Evolutionary conservation across 2,888 invertebrate species (phyloP), one percentile per base, ranked within the genome.

Genomic region (Hipparchia sbordonii): DNA sequence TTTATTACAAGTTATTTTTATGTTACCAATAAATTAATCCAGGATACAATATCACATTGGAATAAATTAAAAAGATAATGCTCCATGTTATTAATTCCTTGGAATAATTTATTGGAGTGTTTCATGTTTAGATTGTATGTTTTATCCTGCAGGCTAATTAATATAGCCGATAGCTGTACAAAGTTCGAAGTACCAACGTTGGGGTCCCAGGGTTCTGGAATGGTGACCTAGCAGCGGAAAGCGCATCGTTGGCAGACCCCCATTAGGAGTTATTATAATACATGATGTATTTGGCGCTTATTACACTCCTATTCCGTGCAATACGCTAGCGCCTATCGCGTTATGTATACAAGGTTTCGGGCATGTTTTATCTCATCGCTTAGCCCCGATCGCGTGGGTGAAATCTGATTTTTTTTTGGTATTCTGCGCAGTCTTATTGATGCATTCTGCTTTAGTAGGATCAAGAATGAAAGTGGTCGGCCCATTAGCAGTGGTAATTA

Each of bases 1-100:
- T 88, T 88, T 86, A 87, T 76, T 63, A 39, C 13, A 52, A 39
- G 51, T 67, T 61, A 66, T 67, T 56, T 61, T 67, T 45, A 67
- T 67, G 67, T 67, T 13, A 56, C 56, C 67, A 67, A 66, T 67
- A 73, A 73, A 65, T 71, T 56, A 71, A 59, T 9, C n/a, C 66
- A 72, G 74, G 74, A 74, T 74, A 61, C 60, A 62, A 69, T 66
- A 69, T 72, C 69, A 45, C 66, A 66, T 60, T 56, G 45, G 60
- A 69, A 56, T 74, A 71, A 67, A 71, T 69, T 69, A 66, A 68
- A 65, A 73, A 62, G 67, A 70, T 61, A 69, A 66, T 45, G 12
- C 7, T 45, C 13, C 9, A 46, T 57, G 45, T 56, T 67, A 57
- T 67, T 56, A 56, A 57, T 57, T 67, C 10, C 67, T 67, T 23